Conservation (phyloP, 2,797 vertebrate species). For the Acanthiza pusilla region DNA sequence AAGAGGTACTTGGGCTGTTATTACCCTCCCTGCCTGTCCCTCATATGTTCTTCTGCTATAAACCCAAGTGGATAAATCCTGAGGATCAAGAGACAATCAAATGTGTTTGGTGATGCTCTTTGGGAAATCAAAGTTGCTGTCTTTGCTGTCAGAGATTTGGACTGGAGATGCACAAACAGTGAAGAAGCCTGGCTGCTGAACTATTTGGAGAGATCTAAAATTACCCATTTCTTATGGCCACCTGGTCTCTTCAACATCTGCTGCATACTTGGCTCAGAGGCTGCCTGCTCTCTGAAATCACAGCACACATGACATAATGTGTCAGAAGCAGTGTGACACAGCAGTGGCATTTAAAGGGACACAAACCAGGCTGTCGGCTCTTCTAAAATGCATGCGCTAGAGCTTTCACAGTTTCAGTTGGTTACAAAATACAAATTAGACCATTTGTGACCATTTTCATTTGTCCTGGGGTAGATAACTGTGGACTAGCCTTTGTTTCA, state of each 20-base stretch:
- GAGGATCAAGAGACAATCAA: conserved; percentile 15
- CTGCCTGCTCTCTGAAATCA: conserved; percentile 11
- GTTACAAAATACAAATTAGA: not conserved
- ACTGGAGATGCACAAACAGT: not conserved
- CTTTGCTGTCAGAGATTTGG: conserved; percentile 17
- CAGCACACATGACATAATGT: not conserved
- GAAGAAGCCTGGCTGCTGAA: conserved; percentile 40
- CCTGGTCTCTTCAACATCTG: conserved; percentile 68
- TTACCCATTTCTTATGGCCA: conserved; percentile 57
- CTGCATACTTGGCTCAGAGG: conserved; percentile 15
- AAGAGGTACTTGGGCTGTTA: not conserved
- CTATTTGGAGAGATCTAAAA: conserved; percentile 61
- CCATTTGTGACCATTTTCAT: not conserved
- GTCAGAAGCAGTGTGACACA: conserved; percentile 8
- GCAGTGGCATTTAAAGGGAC: conserved; percentile 4
- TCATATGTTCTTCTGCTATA: not conserved
- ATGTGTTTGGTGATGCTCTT: not conserved
- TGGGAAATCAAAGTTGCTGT: conserved; percentile 10
- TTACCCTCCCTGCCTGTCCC: not conserved
- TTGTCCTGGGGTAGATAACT: not conserved
- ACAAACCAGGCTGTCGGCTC: not conserved
- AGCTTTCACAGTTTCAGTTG: not conserved
- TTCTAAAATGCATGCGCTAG: not conserved
- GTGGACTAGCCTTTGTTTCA: not conserved
- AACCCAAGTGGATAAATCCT: not conserved